phyloP scores from a whole-genome alignment of 2,797 vertebrate species.

The Sebastes minor region DNA sequence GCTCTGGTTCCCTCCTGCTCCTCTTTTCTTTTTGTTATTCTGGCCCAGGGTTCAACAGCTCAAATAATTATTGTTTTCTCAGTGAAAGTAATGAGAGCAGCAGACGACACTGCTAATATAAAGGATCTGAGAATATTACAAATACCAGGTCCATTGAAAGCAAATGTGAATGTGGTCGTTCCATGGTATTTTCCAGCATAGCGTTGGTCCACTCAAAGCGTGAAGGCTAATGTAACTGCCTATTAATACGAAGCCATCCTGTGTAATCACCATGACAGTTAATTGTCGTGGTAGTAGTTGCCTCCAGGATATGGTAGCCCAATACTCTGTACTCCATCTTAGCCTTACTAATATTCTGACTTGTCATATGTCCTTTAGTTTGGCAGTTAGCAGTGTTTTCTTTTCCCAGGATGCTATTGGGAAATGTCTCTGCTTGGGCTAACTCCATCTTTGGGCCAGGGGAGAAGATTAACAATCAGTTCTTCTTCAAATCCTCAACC shows the following conservation, averaged over 20 bases:
- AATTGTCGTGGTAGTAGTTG: not conserved
- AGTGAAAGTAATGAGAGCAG: not conserved
- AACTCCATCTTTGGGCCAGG: constrained; percentile 34
- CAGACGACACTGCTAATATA: constrained; percentile 35
- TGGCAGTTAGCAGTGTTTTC: constrained; percentile 34
- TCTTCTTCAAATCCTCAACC: constrained; percentile 47
- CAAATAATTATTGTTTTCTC: not conserved
- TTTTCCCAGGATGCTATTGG: constrained; percentile 10
- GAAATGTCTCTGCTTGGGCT: constrained; percentile 34
- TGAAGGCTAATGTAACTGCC: constrained; percentile 3
- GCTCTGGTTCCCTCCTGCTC: constrained; percentile 38
- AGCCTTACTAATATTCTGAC: constrained; percentile 48
- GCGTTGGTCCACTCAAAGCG: not conserved
- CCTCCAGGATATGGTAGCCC: constrained; percentile 27
- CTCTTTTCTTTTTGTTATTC: constrained; percentile 14
- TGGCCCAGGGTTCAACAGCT: constrained; percentile 23
- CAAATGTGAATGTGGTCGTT: constrained; percentile 2
- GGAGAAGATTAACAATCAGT: constrained; percentile 33
- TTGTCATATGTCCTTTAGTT: constrained; percentile 40
- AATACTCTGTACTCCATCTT: constrained; percentile 19
- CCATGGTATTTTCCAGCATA: not conserved
- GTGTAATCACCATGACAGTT: constrained; percentile 4
- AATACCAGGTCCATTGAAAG: not conserved
- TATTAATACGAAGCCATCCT: constrained; percentile 23
- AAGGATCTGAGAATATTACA: constrained; percentile 2